Evolutionary conservation across 2,797 vertebrate genomes (phyloP).

Genomic region (Argentina silus): DNA sequence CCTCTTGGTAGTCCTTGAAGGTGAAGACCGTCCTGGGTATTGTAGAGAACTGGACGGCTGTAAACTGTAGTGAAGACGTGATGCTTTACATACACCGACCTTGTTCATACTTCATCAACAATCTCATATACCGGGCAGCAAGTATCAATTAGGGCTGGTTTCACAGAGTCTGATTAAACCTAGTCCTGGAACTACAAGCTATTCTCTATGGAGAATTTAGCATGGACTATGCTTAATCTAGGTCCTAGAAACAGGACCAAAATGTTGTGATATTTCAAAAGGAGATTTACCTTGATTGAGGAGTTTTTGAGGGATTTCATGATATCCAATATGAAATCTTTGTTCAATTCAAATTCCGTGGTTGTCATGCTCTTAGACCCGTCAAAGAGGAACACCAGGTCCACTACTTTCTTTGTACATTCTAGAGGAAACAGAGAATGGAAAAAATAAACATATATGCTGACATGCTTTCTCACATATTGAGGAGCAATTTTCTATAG

Average conservation of each 20-base stretch:
- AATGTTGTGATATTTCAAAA: not conserved
- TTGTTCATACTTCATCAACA: no score
- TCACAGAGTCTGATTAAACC: no score
- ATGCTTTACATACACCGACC: not conserved
- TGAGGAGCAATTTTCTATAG: not conserved
- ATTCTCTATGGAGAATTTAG: no score
- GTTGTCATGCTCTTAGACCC: constrained; percentile 75
- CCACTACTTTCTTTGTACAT: constrained; percentile 78
- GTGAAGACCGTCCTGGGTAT: constrained; percentile 57
- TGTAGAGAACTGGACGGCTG: constrained; percentile 80
- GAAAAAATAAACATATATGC: not conserved
- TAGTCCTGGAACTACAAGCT: no score
- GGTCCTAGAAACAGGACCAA: no score
- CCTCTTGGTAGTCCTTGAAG: constrained; percentile 69
- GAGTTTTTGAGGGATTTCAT: constrained; percentile 73
- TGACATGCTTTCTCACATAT: not conserved
- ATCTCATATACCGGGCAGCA: no score
- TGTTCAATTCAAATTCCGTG: constrained; percentile 68
- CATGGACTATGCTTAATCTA: no score
- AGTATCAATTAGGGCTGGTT: no score
- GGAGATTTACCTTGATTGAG: constrained; percentile 75
- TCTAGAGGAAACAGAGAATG: constrained; percentile 61
- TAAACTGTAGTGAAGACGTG: constrained; percentile 72
- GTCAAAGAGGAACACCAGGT: constrained; percentile 85
- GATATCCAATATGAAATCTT: constrained; percentile 77